Conservation (phyloP, 1,140 invertebrate species). For the Paralvinella palmiformis region DNA sequence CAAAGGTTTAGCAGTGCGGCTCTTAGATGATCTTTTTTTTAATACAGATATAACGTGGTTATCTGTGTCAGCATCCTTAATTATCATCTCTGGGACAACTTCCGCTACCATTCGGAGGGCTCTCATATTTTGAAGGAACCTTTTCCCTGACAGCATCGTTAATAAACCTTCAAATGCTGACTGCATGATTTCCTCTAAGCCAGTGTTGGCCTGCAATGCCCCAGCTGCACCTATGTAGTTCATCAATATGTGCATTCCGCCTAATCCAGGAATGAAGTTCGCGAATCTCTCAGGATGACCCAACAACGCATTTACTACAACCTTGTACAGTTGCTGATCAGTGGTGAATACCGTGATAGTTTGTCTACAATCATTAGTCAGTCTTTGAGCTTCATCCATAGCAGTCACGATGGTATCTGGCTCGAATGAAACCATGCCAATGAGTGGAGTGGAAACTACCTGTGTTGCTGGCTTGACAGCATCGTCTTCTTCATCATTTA, state of each 20-base stretch:
- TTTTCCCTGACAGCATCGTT: not conserved
- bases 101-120: not conserved
- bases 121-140: not conserved
- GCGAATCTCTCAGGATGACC: constrained; percentile 10
- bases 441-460: not conserved
- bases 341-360: not conserved
- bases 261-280: constrained; percentile 18
- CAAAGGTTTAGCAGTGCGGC: not conserved
- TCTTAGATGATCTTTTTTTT: not conserved
- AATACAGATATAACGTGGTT: not conserved
- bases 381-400: not conserved
- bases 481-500: no score
- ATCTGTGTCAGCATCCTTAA: not conserved
- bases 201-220: constrained; percentile 7
- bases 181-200: not conserved
- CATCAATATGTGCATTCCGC: constrained; percentile 29
- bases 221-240: constrained; percentile 23
- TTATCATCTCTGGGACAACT: not conserved
- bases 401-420: not conserved
- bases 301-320: not conserved
- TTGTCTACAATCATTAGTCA: not conserved
- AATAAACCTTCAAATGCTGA: not conserved
- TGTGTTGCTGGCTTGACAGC: not conserved
- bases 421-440: not conserved
- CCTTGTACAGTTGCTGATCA: not conserved